A percentile compares a stretch with the other conserved stretches of the same genome.
These are phyloP conservation scores for Chloroceryle amazona DNA, from an alignment of 2,797 vertebrate species.

Conservation along the genomic window DNA sequence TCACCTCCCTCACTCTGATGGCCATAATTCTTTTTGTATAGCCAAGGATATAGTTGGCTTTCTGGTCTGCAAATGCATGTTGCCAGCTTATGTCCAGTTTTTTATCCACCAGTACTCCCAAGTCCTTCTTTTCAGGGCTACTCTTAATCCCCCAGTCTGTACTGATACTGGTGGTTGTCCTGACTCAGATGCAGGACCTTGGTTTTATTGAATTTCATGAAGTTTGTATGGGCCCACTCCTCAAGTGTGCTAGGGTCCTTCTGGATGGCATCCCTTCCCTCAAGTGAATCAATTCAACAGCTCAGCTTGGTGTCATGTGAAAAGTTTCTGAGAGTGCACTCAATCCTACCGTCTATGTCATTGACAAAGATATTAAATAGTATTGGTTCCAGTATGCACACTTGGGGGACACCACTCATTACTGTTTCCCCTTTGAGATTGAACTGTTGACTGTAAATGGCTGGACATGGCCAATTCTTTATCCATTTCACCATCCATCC, in stretches of 20 bases:
- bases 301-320: neutral
- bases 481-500: neutral
- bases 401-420: neutral
- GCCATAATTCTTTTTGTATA: no score
- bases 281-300: neutral
- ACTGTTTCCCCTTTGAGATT: neutral
- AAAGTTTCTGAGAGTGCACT: neutral
- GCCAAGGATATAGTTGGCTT: no score
- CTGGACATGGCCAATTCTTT: neutral
- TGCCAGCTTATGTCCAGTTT: no score
- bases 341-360: accelerated
- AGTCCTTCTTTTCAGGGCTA: no score
- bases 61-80: no score
- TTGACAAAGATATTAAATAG: neutral
- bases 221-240: neutral
- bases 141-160: accelerated
- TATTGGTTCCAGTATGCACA: neutral
- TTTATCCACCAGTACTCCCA: no score
- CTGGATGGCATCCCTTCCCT: neutral
- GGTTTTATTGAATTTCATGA: neutral
- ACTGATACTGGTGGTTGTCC: neutral
- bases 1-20: neutral
- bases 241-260: neutral
- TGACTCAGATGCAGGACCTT: neutral
- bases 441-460: accelerated